phyloP scores from a whole-genome alignment of 2,888 invertebrate species.

The Hedychridium roseum region DNA sequence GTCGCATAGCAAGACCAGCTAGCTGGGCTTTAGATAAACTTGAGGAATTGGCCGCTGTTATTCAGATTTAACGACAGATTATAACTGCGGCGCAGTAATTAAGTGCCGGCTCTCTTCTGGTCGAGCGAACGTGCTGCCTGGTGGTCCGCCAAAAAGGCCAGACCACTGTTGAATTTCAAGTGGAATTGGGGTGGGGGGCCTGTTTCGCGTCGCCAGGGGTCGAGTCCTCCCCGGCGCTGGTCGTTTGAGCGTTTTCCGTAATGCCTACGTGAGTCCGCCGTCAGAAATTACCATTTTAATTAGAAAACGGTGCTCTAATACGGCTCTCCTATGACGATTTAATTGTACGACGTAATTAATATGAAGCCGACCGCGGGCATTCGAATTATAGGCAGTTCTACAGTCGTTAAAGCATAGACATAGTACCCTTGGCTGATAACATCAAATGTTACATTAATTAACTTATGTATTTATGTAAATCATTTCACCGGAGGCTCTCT shows the following conservation, averaged over 20 bases:
- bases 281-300: constrained; percentile 44
- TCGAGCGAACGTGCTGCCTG: constrained; percentile 25
- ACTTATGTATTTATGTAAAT: too few species aligned
- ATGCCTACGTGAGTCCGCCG: constrained; percentile 30
- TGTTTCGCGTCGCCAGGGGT: constrained; percentile 35
- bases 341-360: constrained; percentile 18
- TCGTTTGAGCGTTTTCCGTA: constrained; percentile 38
- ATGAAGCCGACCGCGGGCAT: too few species aligned
- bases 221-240: constrained; percentile 10
- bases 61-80: constrained; percentile 52
- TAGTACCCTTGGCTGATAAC: too few species aligned
- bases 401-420: too few species aligned
- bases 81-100: constrained; percentile 45
- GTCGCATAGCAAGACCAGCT: constrained; percentile 16
- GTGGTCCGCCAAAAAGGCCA: constrained; percentile 23
- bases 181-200: constrained; percentile 33
- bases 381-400: too few species aligned
- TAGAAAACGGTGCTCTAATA: constrained; percentile 33
- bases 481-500: too few species aligned
- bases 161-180: constrained; percentile 42
- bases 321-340: constrained; percentile 28
- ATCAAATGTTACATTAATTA: too few species aligned
- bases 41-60: constrained; percentile 50
- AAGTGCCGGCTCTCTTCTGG: constrained; percentile 33
- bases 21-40: constrained; percentile 41